phyloP scores from a whole-genome alignment of 2,113 vertebrate species.

The Cyprinodon tularosa region DNA sequence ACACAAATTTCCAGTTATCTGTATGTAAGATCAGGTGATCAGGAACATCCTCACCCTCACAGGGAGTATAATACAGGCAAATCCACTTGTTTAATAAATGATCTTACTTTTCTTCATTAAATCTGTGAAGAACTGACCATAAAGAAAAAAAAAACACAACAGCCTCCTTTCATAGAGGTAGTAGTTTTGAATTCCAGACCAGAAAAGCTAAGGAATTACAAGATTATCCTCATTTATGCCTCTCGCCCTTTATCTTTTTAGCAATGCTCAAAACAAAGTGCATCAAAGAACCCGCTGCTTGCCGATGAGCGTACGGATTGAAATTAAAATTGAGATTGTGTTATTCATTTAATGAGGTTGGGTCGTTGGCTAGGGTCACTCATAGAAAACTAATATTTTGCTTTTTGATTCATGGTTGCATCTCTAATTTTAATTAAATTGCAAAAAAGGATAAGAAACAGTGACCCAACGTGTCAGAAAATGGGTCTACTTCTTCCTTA shows the following conservation, averaged over 20 bases:
- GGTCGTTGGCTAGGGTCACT: background rate
- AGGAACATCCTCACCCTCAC: background rate
- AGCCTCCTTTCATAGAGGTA: background rate
- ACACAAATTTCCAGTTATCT: background rate
- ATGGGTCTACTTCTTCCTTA: background rate
- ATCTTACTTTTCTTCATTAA: background rate
- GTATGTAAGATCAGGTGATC: too few relatives aligned
- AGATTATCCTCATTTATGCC: conserved; percentile 1
- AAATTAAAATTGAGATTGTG: background rate
- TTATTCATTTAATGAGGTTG: background rate
- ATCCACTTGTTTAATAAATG: background rate
- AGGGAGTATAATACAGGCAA: background rate
- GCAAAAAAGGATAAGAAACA: background rate
- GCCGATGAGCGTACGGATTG: background rate
- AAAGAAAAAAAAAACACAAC: background rate
- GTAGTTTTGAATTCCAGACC: background rate
- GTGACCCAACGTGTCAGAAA: background rate
- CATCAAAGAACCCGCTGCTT: background rate
- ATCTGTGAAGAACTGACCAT: background rate
- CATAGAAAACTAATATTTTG: background rate
- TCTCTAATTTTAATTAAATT: background rate
- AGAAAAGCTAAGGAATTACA: background rate
- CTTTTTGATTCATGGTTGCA: background rate
- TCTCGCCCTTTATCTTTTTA: background rate
- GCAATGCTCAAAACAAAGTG: background rate